Evolutionary conservation across 2,888 invertebrate genomes (phyloP).

Genomic region (Ectobius pallidus): DNA sequence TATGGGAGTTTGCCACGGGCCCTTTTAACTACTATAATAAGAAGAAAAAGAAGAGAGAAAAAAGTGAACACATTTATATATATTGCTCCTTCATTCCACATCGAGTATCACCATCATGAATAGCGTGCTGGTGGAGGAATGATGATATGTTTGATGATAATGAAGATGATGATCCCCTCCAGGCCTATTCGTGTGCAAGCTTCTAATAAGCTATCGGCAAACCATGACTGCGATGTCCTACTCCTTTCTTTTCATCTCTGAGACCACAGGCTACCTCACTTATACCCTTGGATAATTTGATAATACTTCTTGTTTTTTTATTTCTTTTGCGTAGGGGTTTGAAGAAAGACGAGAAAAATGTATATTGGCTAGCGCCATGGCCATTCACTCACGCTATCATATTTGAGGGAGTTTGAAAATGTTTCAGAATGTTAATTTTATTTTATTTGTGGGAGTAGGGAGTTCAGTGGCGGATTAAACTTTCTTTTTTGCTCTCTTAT

Average conservation of each 20-base stretch:
- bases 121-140: neutral
- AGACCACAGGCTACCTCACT: neutral
- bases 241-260: neutral
- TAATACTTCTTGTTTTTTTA: neutral
- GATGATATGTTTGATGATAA: neutral
- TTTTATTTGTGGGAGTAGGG: no score
- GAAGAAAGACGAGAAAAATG: neutral
- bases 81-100: neutral
- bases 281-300: slow-evolving; percentile 13
- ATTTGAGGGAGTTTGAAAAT: neutral
- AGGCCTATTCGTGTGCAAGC: neutral
- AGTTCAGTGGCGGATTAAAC: no score
- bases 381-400: neutral
- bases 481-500: no score
- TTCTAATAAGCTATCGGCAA: neutral
- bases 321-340: no score
- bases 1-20: slow-evolving; percentile 7
- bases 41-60: no score
- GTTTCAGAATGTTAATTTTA: neutral
- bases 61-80: neutral
- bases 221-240: neutral
- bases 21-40: neutral
- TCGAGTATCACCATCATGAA: neutral
- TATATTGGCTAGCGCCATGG: neutral
- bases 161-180: neutral